Evolutionary conservation across 2,113 vertebrate species (phyloP).

Genomic region (Dipodomys stephensi): DNA sequence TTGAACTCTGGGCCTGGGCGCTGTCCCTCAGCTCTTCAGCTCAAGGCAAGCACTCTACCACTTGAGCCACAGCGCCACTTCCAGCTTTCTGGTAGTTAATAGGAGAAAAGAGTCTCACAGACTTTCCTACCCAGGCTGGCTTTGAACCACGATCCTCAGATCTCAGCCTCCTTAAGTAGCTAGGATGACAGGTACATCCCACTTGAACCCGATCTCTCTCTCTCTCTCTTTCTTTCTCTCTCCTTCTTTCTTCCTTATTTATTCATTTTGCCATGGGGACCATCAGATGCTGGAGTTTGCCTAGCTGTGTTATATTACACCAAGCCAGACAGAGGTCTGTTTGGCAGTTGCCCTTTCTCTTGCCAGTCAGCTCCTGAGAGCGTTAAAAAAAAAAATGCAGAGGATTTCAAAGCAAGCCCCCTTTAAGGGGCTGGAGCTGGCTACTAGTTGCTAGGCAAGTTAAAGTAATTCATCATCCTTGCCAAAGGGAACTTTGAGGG

Average conservation of each 20-base stretch:
- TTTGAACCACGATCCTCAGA: no score
- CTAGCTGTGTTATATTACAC: neutral
- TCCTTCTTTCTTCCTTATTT: neutral
- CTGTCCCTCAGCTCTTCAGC: no score
- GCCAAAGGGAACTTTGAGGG: slow-evolving; percentile 71
- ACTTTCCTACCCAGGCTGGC: no score
- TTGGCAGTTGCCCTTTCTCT: slow-evolving; percentile 5
- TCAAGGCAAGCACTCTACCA: no score
- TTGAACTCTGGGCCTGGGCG: no score
- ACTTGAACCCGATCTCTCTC: no score
- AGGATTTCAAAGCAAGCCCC: neutral
- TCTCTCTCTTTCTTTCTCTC: no score
- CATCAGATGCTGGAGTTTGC: neutral
- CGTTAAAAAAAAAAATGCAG: slow-evolving; percentile 59
- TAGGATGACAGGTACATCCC: no score
- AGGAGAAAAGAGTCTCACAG: no score
- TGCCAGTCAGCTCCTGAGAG: neutral
- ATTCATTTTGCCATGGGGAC: neutral
- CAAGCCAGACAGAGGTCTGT: neutral
- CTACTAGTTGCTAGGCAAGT: slow-evolving; percentile 75
- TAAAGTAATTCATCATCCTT: slow-evolving; percentile 71
- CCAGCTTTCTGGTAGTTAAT: no score
- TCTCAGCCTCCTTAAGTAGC: no score
- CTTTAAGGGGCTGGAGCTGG: slow-evolving; percentile 32
- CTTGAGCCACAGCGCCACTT: no score